Base-by-base conservation (phyloP, 2,797 vertebrate genomes). In the Tinamus major region DNA sequence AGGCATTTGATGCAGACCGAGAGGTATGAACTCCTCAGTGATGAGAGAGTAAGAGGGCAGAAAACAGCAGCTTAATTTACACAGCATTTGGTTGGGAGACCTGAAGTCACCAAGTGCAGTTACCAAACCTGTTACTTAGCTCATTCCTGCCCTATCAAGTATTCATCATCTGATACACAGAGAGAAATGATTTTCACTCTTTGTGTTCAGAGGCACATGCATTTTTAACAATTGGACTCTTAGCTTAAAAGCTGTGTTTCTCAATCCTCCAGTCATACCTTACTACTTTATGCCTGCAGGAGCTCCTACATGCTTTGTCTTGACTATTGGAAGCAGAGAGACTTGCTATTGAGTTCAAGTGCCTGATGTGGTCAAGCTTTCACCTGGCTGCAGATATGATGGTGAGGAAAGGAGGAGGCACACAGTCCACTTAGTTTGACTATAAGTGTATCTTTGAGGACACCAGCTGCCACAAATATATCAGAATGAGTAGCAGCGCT, bases 401-500 rank as follows among this genome's bases (percentile, higher is more conserved):
- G 18, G 20, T 24, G 31, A 26, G 12, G 9, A 26, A 26, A 10
- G 51, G n/a, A 82, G 6, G 9, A 53, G 27, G 63, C 15, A 70
- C n/a, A 67, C n/a, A 67, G 20, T 39, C 11, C 35, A 39, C 4
- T 16, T 10, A 10, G 59, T 85, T 68, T 42, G 27, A 33, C 31
- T 17, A 11, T 23, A 78, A 42, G 2, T 58, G 39, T 26, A 37
- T 53, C 3, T 76, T 86, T 61, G 39, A 49, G n/a, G 8, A 21
- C 11, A 65, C 21, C 70, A 41, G 7, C 17, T 79, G 70, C 31
- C 37, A 72, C 4, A 88, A 93, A 76, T 17, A 5, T 17, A 13
- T 33, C 0, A 2, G 29, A 55, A 59, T 35, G 13, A 59, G 14
- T 4, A 10, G 77, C 27, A 1, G 1, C 55, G 19, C 13, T 68